Evolutionary conservation across 2,113 vertebrate species (phyloP).

Genomic region (Catharus bicknelli): DNA sequence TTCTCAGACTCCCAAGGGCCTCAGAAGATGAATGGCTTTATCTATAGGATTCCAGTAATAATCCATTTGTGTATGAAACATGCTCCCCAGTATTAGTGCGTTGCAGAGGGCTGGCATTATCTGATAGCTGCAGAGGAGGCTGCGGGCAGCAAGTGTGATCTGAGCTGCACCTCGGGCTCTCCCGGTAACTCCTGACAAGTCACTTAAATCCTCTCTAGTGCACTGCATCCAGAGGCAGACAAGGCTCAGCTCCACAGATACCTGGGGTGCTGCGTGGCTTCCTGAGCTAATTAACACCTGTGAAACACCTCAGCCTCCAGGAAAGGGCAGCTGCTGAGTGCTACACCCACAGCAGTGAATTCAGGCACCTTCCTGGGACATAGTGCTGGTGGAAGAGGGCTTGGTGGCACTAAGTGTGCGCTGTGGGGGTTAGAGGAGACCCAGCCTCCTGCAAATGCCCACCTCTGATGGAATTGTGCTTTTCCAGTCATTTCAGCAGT

Average conservation of each 20-base stretch:
- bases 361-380: not conserved
- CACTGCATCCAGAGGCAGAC: not conserved
- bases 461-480: not conserved
- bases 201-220: not conserved
- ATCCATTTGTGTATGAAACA: conserved; percentile 33
- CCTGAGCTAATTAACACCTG: not conserved
- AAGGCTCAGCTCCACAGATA: fast-evolving
- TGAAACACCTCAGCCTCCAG: fast-evolving
- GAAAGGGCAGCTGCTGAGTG: not conserved
- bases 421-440: not conserved
- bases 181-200: not conserved
- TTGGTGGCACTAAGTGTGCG: fast-evolving
- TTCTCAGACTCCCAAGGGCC: conserved; percentile 12
- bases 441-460: not conserved
- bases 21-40: conserved; percentile 35
- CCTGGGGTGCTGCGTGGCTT: fast-evolving
- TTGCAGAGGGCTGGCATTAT: not conserved
- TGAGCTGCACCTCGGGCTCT: not conserved
- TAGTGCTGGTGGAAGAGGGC: not conserved
- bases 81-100: not conserved
- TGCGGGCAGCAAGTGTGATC: not conserved
- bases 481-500: not conserved
- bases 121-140: not conserved
- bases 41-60: conserved; percentile 44
- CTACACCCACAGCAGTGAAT: not conserved